phyloP scores from a whole-genome alignment of 2,888 invertebrate species.

The Malthinus flaveolus region DNA sequence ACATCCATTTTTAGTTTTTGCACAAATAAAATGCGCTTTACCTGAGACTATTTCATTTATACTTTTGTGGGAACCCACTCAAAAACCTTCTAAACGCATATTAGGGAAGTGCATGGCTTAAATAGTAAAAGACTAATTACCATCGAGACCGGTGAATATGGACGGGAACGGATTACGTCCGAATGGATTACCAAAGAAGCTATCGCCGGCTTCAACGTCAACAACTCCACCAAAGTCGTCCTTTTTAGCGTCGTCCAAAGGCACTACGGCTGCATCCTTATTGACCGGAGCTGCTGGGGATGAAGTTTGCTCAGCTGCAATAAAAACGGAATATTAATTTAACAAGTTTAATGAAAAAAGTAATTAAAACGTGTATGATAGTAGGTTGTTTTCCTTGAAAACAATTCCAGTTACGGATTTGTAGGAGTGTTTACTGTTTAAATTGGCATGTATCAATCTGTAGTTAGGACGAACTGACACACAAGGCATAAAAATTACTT shows the following conservation, averaged over 20 bases:
- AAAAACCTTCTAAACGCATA: constrained; percentile 20
- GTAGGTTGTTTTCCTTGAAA: constrained; percentile 4
- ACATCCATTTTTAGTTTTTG: background rate
- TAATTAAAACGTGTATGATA: background rate
- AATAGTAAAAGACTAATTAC: constrained; percentile 2
- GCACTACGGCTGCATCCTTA: constrained; percentile 11
- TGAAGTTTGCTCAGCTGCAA: constrained; percentile 4
- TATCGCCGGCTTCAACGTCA: constrained; percentile 18
- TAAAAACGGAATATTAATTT: background rate
- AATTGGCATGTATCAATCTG: too few relatives aligned
- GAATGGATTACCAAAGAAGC: constrained; percentile 22
- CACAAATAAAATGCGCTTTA: constrained; percentile 2
- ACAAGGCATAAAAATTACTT: too few relatives aligned
- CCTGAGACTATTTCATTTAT: constrained; percentile 1
- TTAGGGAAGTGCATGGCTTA: constrained; percentile 18
- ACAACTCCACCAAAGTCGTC: constrained; percentile 15
- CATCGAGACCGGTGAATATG: constrained; percentile 14
- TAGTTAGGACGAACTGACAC: too few relatives aligned
- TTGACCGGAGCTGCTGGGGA: background rate
- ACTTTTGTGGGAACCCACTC: constrained; percentile 9
- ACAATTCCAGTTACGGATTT: background rate
- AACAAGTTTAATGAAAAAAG: too few relatives aligned
- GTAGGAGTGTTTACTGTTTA: too few relatives aligned
- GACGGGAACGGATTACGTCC: constrained; percentile 18
- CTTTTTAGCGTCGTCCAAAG: constrained; percentile 11